Percentiles rank a stretch among this genome's conserved stretches.
These are phyloP conservation scores for Cossypha heuglini DNA, from an alignment of 2,797 vertebrate genomes.

Conservation along the genomic window DNA sequence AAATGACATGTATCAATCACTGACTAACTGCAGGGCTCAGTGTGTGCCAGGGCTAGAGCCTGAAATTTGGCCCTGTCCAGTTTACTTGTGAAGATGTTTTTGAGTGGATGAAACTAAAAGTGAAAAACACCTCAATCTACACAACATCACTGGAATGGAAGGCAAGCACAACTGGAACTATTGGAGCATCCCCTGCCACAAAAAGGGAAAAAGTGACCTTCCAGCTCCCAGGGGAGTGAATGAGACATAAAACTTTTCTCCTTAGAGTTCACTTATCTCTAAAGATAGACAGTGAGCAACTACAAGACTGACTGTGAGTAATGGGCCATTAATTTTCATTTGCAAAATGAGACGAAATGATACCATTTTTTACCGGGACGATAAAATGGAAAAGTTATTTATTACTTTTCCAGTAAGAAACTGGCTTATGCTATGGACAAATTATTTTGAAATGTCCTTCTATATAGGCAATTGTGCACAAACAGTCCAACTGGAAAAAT, in stretches of 20 bases:
- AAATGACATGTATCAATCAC: background rate
- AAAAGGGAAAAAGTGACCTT: background rate
- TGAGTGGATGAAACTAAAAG: background rate
- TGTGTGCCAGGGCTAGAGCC: background rate
- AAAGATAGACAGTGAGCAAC: slow-evolving; percentile 51
- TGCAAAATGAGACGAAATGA: slow-evolving; percentile 63
- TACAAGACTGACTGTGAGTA: slow-evolving; percentile 71
- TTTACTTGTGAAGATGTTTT: background rate
- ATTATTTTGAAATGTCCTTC: slow-evolving; percentile 42
- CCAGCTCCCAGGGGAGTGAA: background rate
- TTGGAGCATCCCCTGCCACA: background rate
- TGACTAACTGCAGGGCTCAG: background rate
- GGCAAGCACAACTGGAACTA: background rate
- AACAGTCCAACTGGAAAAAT: slow-evolving; percentile 28
- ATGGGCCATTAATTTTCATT: slow-evolving; percentile 73
- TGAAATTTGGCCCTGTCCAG: background rate
- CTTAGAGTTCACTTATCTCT: background rate
- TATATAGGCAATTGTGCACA: background rate
- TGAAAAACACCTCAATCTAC: background rate
- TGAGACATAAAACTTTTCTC: background rate
- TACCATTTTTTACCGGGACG: slow-evolving; percentile 50
- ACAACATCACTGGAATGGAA: background rate
- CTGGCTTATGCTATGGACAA: slow-evolving; percentile 34
- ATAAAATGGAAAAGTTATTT: slow-evolving; percentile 53
- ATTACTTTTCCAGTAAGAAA: slow-evolving; percentile 68